These are phyloP conservation scores for Aleiodes alternator DNA, from an alignment of 2,888 invertebrate genomes.

Conservation along the genomic window DNA sequence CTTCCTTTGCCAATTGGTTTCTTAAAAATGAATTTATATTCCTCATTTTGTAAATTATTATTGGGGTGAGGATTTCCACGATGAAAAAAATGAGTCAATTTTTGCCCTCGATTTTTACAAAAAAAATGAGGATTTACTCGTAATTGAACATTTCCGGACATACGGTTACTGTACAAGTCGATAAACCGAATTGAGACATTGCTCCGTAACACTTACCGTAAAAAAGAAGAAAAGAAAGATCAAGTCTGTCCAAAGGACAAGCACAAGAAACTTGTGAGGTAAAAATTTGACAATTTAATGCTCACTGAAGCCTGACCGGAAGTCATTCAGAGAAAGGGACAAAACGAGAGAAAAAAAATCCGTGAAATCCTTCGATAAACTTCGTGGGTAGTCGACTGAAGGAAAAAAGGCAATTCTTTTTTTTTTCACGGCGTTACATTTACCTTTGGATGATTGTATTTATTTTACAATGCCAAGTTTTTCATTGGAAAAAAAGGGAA, in stretches of 20 bases:
- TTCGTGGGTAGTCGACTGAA: conserved; percentile 29
- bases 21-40: too few relatives aligned
- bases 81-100: too few relatives aligned
- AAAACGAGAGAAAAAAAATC: background rate
- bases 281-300: conserved; percentile 30
- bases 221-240: conserved; percentile 30
- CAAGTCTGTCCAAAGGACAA: conserved; percentile 13
- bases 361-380: conserved; percentile 31
- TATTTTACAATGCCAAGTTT: background rate
- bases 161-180: conserved; percentile 50
- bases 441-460: conserved; percentile 1
- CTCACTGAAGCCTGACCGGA: conserved; percentile 32
- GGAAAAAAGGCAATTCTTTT: background rate
- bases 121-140: background rate
- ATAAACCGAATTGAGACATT: conserved; percentile 47
- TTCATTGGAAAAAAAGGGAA: conserved; percentile 4
- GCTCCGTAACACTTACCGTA: background rate
- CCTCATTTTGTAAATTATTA: too few relatives aligned
- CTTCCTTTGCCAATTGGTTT: too few relatives aligned
- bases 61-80: too few relatives aligned
- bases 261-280: background rate
- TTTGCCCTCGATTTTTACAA: background rate
- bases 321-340: conserved; percentile 25
- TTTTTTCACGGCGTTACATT: conserved; percentile 2
- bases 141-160: conserved; percentile 49